phyloP scores from a whole-genome alignment of 2,113 vertebrate genomes.

The Addax nasomaculatus region DNA sequence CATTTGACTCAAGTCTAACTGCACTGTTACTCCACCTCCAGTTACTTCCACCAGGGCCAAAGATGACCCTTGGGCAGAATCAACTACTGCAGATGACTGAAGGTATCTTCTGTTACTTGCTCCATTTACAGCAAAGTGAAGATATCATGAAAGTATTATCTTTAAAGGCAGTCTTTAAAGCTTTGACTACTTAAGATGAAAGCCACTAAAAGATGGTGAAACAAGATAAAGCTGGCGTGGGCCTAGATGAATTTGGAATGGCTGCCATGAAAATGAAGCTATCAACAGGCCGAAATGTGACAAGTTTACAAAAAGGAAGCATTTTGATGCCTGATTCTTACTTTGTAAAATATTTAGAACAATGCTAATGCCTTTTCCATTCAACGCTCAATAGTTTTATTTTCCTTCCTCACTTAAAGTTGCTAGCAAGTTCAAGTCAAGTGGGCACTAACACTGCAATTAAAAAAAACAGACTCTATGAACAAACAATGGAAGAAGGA shows the following conservation, averaged over 20 bases:
- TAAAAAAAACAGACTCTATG: background rate
- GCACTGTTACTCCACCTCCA: background rate
- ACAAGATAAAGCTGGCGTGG: background rate
- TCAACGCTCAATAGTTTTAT: constrained; percentile 27
- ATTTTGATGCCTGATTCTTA: background rate
- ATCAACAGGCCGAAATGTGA: background rate
- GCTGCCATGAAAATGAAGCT: background rate
- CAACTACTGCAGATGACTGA: background rate
- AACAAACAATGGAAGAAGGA: background rate
- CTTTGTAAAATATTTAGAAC: constrained; percentile 24
- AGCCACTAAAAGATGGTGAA: background rate
- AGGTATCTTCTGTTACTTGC: background rate
- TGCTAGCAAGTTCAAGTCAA: background rate
- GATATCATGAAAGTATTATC: background rate
- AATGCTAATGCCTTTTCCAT: constrained; percentile 43
- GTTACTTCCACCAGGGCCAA: background rate
- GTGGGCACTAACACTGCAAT: background rate
- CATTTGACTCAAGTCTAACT: background rate
- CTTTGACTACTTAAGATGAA: background rate
- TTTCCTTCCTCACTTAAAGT: constrained; percentile 38
- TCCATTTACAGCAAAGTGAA: background rate
- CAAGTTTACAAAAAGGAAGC: background rate
- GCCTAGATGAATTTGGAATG: background rate
- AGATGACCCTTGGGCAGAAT: background rate
- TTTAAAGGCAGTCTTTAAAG: background rate